A percentile compares a stretch with the other conserved stretches of the same genome.
Evolutionary conservation across 2,888 invertebrate species (phyloP).

Genomic region (Rotaria socialis): DNA sequence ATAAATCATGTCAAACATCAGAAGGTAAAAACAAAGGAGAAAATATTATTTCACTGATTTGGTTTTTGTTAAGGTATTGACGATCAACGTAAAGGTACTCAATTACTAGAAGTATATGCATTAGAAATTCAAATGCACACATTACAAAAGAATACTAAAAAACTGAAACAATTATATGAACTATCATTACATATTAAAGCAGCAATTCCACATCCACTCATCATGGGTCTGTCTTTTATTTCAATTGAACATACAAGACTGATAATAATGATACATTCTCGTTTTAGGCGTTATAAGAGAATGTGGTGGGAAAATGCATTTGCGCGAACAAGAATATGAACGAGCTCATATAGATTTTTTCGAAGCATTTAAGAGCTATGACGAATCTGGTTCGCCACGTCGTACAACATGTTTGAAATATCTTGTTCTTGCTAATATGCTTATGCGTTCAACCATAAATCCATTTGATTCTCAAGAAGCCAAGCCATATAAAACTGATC

Average conservation of each 20-base stretch:
- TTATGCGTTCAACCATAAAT: constrained; percentile 97
- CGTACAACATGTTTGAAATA: constrained; percentile 95
- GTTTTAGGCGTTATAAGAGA: constrained; percentile 63
- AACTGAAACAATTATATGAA: constrained; percentile 79
- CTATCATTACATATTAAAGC: constrained; percentile 97
- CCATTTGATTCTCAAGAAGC: constrained; percentile 99
- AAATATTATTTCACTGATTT: not conserved
- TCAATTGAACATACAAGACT: not conserved
- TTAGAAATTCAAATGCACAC: constrained; percentile 99
- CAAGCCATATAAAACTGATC: constrained; percentile 97
- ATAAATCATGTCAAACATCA: constrained; percentile 73
- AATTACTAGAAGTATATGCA: constrained; percentile 93
- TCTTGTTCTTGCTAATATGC: constrained; percentile 95
- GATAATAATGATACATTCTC: constrained; percentile 37
- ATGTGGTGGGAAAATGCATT: constrained; percentile 98
- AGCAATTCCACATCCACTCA: constrained; percentile 98
- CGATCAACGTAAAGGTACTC: constrained; percentile 90
- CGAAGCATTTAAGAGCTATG: constrained; percentile 98
- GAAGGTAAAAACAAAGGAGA: constrained; percentile 65
- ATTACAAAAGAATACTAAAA: constrained; percentile 97
- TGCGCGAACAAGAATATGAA: constrained; percentile 94
- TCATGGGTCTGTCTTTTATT: constrained; percentile 86
- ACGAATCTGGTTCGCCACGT: constrained; percentile 92
- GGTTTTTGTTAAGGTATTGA: constrained; percentile 73
- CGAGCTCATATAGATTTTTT: constrained; percentile 99